These are phyloP conservation scores for Tarsius wallacei DNA, from an alignment of 2,797 vertebrate species.

Conservation along the genomic window DNA sequence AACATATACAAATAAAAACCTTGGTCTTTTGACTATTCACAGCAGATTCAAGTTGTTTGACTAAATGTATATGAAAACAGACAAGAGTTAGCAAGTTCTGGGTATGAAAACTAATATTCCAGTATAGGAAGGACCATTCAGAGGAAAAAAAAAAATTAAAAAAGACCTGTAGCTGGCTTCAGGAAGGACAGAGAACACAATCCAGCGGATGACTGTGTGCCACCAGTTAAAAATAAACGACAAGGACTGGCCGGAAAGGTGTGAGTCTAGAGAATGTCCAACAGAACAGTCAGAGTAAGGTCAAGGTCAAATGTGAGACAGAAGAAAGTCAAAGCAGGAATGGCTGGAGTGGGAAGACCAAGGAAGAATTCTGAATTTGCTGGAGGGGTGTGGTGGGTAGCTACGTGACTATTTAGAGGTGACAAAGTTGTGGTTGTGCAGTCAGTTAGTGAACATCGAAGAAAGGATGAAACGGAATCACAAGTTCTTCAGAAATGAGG, in stretches of 20 bases:
- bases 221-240: conserved; percentile 61
- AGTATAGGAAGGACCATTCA: not conserved
- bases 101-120: not conserved
- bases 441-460: not conserved
- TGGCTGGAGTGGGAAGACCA: not conserved
- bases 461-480: not conserved
- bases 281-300: not conserved
- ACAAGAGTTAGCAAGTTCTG: conserved; percentile 39
- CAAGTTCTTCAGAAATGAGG: not conserved
- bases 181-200: not conserved
- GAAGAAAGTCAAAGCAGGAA: not conserved
- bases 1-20: not conserved
- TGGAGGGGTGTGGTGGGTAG: not conserved
- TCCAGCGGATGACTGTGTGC: not conserved
- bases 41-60: not conserved
- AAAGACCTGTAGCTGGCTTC: not conserved
- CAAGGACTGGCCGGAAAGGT: not conserved
- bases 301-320: conserved; percentile 41
- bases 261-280: not conserved
- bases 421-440: not conserved
- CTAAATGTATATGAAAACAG: not conserved
- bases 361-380: not conserved
- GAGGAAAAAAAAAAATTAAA: not conserved
- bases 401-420: not conserved
- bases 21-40: conserved; percentile 19